Evolutionary conservation across 1,140 invertebrate genomes (phyloP), one percentile per base, ranked within the genome.

Genomic region (Thaumatotibia leucotreta): DNA sequence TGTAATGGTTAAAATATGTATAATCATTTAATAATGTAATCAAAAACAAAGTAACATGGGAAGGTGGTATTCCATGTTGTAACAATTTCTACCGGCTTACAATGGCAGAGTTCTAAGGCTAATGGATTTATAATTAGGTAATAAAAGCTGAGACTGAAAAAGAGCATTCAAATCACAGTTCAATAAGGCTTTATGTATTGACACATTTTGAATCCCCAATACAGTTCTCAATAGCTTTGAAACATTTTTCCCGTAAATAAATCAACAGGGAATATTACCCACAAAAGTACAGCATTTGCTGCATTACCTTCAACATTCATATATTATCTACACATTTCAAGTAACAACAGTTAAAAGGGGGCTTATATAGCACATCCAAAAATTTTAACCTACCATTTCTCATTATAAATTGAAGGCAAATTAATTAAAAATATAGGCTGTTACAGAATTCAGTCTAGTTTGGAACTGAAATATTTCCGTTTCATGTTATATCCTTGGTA

Each of bases 391-490:
- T 20, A 45, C 14, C 0, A 17, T 45, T 45, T 45, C 17, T 45
- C 20, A 39, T 45, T n/a, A 45, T 8, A 45, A 17, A 1, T n/a
- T 1, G 20, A 45, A 45, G 14, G 63, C 66, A 74, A 72, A 74
- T 72, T 66, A 23, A 64, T 64, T 79, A 75, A 50, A 76, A 78
- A 80, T 77, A 76, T 69, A 76, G 66, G 64, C 64, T 74, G 64
- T 64, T 54, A 64, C 66, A 71, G 63, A 65, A 49, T 71, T 77
- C 75, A 80, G 76, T 83, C 80, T 65, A 65, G 70, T 70, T 75
- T 73, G 68, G 64, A 67, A 74, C 70, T 72, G 52, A 58, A 29
- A 27, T 50, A 54, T 54, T 54, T 27, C 17, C n/a, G 52, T 58
- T 58, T 58, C 24, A 29, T 27, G n/a, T 5, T 58, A 58, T 49